These are phyloP conservation scores for Peribatodes rhomboidaria DNA, from an alignment of 2,888 invertebrate species.

Conservation along the genomic window DNA sequence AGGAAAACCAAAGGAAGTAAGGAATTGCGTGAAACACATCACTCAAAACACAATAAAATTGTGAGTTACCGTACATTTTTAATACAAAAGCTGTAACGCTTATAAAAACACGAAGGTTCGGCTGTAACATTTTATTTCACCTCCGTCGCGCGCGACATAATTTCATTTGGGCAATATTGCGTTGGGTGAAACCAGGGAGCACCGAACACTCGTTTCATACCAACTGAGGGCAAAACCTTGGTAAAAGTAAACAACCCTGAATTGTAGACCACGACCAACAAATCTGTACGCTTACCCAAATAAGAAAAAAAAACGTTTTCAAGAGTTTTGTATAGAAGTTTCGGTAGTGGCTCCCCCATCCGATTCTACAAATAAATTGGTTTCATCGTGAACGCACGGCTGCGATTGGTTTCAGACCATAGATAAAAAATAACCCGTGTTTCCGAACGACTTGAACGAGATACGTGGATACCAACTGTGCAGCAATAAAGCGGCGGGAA, in stretches of 20 bases:
- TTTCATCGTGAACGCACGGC: not conserved
- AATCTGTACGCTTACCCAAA: not conserved
- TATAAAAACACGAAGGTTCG: conserved; percentile 13
- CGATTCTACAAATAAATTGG: not conserved
- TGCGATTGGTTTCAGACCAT: conserved; percentile 2
- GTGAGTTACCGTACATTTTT: conserved; percentile 2
- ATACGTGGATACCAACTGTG: conserved; percentile 1
- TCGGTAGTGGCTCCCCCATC: no score
- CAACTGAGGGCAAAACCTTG: no score
- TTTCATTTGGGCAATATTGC: conserved; percentile 38
- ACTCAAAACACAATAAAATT: conserved; percentile 2
- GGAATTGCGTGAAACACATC: conserved; percentile 5
- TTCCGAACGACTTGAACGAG: conserved; percentile 2
- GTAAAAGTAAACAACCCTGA: not conserved
- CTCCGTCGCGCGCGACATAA: conserved; percentile 27
- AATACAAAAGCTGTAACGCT: not conserved
- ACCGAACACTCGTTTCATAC: not conserved
- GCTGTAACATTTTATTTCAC: conserved; percentile 15
- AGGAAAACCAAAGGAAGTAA: no score
- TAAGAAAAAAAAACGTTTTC: no score
- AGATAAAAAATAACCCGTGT: not conserved
- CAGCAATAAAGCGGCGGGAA: conserved; percentile 14
- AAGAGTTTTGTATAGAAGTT: no score
- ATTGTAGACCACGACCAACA: not conserved
- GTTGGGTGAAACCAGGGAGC: conserved; percentile 31